phyloP scores from a whole-genome alignment of 2,113 vertebrate genomes.

The Empidonax alnorum region DNA sequence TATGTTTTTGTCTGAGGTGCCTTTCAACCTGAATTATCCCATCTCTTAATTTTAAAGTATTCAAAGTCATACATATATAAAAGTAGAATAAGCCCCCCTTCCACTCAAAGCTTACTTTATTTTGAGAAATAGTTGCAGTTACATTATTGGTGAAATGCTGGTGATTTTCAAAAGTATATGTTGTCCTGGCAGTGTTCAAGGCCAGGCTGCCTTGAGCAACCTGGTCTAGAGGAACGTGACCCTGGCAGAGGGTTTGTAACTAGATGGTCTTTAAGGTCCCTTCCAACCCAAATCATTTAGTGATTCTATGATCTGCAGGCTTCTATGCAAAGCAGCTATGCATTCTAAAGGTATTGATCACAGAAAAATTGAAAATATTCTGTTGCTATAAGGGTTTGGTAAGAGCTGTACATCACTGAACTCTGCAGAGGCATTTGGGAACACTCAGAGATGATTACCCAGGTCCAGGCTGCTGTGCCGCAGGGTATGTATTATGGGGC shows the following conservation, averaged over 20 bases:
- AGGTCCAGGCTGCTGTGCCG: accelerated
- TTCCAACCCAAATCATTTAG: neutral
- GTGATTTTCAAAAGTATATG: neutral
- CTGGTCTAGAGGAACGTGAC: neutral
- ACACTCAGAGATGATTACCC: neutral
- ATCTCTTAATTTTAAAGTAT: neutral
- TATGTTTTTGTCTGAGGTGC: neutral
- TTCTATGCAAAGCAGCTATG: neutral
- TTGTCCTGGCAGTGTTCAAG: neutral
- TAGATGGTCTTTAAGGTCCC: neutral
- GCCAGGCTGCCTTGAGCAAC: neutral
- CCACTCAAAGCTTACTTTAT: neutral
- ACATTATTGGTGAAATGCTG: neutral
- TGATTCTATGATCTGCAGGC: neutral
- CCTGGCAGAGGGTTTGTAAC: neutral
- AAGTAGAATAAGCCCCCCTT: neutral
- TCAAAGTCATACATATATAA: neutral
- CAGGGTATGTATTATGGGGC: accelerated
- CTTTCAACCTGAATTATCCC: neutral
- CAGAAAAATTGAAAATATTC: neutral
- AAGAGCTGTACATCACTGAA: neutral
- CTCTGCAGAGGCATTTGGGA: neutral
- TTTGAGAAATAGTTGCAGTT: neutral
- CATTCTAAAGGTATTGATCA: neutral
- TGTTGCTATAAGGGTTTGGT: neutral